Evolutionary conservation across 2,888 invertebrate genomes (phyloP), one percentile per base, ranked within the genome.

Genomic region (Oligia strigilis): DNA sequence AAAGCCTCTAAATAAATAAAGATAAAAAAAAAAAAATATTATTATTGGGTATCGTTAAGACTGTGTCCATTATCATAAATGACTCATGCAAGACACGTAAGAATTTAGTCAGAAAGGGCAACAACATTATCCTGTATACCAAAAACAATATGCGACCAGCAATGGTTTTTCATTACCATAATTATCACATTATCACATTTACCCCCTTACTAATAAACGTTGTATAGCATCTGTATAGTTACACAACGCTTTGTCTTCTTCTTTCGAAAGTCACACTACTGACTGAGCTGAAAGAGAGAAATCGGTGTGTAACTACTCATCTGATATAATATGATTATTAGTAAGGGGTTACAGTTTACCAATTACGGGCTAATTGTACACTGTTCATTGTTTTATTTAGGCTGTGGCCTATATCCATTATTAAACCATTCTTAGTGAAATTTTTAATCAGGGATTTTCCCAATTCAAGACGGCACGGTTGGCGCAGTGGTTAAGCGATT

Each of bases 381-480:
- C 71, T 55, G 46, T 66, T 29, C 29, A 64, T 81, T 81, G 58
- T 81, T 80, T 3, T 14, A 52, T 58, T 66, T n/a, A 11, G 11
- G 8, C 19, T 52, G 19, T 11, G 9, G 29, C 2, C 17, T 43
- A 36, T 58, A 46, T 23, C 36, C 17, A 29, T 58, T 55, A 66
- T 40, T 19, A 46, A 40, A 46, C n/a, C 29, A 65, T 81, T 72
- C 17, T 29, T 49, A 17, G 14, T 14, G 17, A 46, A 14, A 58
- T 11, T 40, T 58, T 49, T 6, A 17, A 66, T 29, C 17, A 19
- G 23, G 65, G 19, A 66, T 58, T 73, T 19, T 40, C 23, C 52
- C 46, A 80, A 36, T 36, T 36, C 36, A 36, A 36, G 36, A 29
- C 36, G 36, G 3, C 36, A 36, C 36, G 2, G 36, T 36, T 36